phyloP scores from a whole-genome alignment of 1,140 invertebrate genomes.

The Drosophila athabasca region DNA sequence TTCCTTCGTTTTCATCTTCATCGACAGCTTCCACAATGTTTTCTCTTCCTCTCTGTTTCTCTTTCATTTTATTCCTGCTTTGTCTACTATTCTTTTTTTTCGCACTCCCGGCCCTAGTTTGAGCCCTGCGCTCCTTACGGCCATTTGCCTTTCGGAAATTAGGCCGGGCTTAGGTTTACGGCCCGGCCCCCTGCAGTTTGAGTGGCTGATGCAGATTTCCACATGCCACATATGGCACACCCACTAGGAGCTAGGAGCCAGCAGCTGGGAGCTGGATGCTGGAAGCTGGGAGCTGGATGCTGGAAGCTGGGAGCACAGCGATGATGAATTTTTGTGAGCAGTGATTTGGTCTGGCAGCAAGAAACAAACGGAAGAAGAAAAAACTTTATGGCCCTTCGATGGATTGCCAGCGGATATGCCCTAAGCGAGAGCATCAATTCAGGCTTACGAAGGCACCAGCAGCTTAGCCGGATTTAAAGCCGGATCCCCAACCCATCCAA shows the following conservation, averaged over 20 bases:
- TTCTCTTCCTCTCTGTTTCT: constrained; percentile 31
- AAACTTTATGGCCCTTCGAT: constrained; percentile 45
- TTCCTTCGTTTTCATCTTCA: constrained; percentile 46
- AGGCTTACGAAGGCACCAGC: constrained; percentile 11
- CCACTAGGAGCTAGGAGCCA: background rate
- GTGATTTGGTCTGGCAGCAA: constrained; percentile 29
- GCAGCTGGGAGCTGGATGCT: no score
- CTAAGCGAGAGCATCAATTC: constrained; percentile 6
- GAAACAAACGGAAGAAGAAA: background rate
- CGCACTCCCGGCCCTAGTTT: constrained; percentile 25
- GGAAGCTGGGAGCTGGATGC: no score
- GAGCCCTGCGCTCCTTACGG: constrained; percentile 24
- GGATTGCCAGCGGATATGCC: constrained; percentile 30
- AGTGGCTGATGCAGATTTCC: constrained; percentile 32
- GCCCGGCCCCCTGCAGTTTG: constrained; percentile 28
- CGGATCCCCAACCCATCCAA: background rate
- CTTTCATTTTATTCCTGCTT: constrained; percentile 36
- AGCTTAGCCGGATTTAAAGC: constrained; percentile 38
- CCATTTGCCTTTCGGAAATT: constrained; percentile 67
- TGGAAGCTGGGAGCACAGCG: constrained; percentile 3
- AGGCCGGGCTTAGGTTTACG: constrained; percentile 57
- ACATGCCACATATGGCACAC: constrained; percentile 19
- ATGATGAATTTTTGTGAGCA: constrained; percentile 45
- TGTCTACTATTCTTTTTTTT: constrained; percentile 1
- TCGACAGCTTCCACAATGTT: constrained; percentile 55